Percentiles rank a stretch among this genome's conserved stretches.
Conservation (phyloP, 2,888 invertebrate genomes). For the Andricus quercusramuli region DNA sequence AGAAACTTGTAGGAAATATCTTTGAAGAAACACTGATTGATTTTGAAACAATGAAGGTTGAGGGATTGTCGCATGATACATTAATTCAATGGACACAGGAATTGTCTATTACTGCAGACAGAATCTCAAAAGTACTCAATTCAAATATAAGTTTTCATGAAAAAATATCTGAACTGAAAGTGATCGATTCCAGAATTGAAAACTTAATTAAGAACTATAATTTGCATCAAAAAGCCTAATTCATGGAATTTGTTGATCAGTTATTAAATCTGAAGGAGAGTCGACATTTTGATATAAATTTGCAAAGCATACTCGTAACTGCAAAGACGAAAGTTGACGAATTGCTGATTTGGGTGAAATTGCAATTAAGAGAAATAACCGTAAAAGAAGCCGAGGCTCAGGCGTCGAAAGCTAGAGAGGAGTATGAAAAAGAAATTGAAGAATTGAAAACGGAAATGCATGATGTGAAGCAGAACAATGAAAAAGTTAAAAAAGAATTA, state of each 20-base stretch:
- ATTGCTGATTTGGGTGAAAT: constrained; percentile 18
- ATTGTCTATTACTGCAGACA: neutral
- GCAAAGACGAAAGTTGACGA: constrained; percentile 21
- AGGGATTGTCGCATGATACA: too few relatives aligned
- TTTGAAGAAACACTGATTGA: neutral
- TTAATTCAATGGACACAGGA: neutral
- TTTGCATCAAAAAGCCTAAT: neutral
- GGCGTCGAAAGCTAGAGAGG: too few relatives aligned
- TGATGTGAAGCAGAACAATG: too few relatives aligned
- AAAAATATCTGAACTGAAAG: neutral
- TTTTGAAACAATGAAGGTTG: too few relatives aligned
- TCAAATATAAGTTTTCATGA: neutral
- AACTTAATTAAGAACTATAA: neutral
- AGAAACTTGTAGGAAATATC: neutral
- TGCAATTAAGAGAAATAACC: constrained; percentile 16
- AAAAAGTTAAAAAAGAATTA: too few relatives aligned
- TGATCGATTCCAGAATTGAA: neutral
- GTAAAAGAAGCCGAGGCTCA: too few relatives aligned
- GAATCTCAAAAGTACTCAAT: neutral
- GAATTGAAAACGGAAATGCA: too few relatives aligned
- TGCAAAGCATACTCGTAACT: neutral
- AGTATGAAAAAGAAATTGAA: too few relatives aligned
- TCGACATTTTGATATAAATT: neutral
- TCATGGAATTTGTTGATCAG: constrained; percentile 13
- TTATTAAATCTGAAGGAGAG: neutral